A percentile compares a stretch with the other conserved stretches of the same genome.
phyloP scores from a whole-genome alignment of 2,888 invertebrate genomes.

The Cybosia mesomella region DNA sequence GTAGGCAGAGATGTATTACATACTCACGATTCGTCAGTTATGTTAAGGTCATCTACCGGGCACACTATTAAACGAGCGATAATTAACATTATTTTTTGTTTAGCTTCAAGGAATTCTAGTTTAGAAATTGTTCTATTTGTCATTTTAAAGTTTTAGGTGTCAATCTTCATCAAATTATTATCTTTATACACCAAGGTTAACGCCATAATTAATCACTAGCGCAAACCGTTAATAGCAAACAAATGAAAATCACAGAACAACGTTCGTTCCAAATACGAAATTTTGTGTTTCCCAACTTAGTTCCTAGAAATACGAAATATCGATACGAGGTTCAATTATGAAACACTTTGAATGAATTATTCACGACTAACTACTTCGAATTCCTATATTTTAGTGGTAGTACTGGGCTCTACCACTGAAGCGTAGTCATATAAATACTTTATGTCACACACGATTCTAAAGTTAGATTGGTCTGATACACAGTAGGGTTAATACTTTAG shows the following conservation, averaged over 20 bases:
- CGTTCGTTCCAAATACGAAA: neutral
- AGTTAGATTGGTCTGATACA: neutral
- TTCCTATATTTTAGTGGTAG: neutral
- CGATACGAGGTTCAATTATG: neutral
- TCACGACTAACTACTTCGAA: too few relatives aligned
- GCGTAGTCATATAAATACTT: neutral
- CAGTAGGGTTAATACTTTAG: neutral
- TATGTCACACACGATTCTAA: neutral
- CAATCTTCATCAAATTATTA: neutral
- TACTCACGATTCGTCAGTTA: too few relatives aligned
- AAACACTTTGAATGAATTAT: neutral
- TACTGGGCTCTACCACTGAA: neutral
- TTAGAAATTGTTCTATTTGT: neutral
- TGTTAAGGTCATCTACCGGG: too few relatives aligned
- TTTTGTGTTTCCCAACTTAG: neutral
- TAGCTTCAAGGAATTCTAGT: neutral
- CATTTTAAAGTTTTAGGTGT: neutral
- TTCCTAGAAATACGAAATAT: neutral
- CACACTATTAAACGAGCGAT: too few relatives aligned
- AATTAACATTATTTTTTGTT: too few relatives aligned
- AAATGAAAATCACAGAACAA: constrained; percentile 1
- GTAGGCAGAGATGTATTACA: too few relatives aligned
- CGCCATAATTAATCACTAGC: neutral
- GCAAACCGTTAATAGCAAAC: neutral
- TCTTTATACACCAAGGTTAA: neutral